phyloP scores from a whole-genome alignment of 2,113 vertebrate genomes.

The Noturus placidus region DNA sequence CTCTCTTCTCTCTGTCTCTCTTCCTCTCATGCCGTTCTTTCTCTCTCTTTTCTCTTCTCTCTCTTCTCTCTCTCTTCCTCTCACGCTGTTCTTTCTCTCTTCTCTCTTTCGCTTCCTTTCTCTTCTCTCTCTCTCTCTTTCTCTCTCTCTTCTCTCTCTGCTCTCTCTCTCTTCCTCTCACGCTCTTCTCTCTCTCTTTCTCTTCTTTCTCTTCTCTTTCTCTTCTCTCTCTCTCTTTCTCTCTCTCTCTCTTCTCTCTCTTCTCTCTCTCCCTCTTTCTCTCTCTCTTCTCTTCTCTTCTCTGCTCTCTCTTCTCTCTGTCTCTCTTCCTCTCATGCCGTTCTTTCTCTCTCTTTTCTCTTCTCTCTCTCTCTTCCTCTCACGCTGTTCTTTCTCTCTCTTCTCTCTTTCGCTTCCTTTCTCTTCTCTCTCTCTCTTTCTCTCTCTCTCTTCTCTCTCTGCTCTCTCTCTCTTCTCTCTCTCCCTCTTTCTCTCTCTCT shows the following conservation, averaged over 20 bases:
- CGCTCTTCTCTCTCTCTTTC: neutral
- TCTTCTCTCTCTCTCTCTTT: neutral
- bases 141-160: neutral
- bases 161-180: neutral
- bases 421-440: neutral
- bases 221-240: neutral
- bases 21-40: neutral
- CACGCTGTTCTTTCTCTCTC: neutral
- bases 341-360: neutral
- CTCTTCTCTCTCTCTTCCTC: neutral
- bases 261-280: neutral
- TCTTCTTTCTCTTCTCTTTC: too few species aligned
- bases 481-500: neutral
- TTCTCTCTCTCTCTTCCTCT: neutral
- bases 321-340: too few species aligned
- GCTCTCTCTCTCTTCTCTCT: neutral
- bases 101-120: too few species aligned
- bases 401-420: too few species aligned
- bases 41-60: neutral
- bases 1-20: neutral
- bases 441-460: neutral
- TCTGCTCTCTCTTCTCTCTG: neutral
- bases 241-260: neutral
- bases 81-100: constrained; percentile 1
- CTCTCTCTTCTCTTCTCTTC: too few species aligned